Base-by-base conservation (phyloP, 2,113 vertebrate species). In the Gallinago paraguaiae region DNA sequence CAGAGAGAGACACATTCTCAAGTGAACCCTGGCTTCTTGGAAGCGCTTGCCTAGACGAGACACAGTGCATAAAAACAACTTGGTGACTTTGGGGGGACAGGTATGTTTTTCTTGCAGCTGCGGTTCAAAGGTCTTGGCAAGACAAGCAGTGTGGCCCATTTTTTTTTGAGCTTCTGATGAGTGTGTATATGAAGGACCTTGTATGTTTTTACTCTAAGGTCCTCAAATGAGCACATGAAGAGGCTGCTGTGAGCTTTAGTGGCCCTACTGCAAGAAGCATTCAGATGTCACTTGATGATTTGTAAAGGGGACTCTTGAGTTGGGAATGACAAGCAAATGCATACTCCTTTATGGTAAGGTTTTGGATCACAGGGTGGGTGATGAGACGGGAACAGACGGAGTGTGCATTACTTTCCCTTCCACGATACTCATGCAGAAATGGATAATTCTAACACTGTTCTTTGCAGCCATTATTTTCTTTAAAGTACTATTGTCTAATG, bases 221-320 rank as follows among this genome's bases (percentile, higher is more conserved):
- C 99, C 98, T 98, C 98, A 98, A 98, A 98, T 98, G 98, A 98
- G 98, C 98, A 98, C 98, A 99, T 98, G 98, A 99, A 98, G 99
- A 99, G 98, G 98, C 99, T 98, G 98, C 98, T 99, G 98, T 99
- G 99, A 98, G 98, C 97, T 98, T 97, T 99, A 98, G 98, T 98
- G 99, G 99, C 99, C 99, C 98, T 99, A 99, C 99, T 99, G 99
- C 99, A 97, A 99, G 99, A 99, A 99, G 99, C 99, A 98, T 98
- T 99, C 98, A 99, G 99, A 99, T 99, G 99, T 99, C 99, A 99
- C 99, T 99, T 99, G 99, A 99, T 99, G 99, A 99, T 99, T 98
- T 99, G 98, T 99, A 98, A 92, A 97, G 98, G 98, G 98, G 98
- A 98, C 98, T 97, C 98, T 98, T 99, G 98, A 98, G 98, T 98